Percentiles rank a stretch among this genome's conserved stretches.
Conservation (phyloP, 2,888 invertebrate species). For the Drosophila kuntzei region DNA sequence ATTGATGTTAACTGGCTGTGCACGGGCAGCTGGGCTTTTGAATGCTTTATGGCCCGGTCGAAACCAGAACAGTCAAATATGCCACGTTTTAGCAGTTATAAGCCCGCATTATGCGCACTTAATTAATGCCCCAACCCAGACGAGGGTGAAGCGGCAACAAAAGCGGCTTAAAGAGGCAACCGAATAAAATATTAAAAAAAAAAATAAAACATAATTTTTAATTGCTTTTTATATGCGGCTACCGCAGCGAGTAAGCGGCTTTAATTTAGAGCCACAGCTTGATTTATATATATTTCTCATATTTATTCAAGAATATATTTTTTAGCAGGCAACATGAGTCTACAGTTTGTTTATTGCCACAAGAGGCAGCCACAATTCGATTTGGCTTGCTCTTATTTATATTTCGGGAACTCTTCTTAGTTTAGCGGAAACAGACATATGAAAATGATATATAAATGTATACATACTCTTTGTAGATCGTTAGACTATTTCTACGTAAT, state of each 20-base stretch:
- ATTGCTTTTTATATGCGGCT: conserved; percentile 68
- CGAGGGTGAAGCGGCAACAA: conserved; percentile 51
- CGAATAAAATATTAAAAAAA: conserved; percentile 38
- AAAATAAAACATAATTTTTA: conserved; percentile 73
- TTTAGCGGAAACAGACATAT: conserved; percentile 13
- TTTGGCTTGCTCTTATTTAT: conserved; percentile 8
- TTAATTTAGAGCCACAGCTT: conserved; percentile 30
- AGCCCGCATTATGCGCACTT: conserved; percentile 82
- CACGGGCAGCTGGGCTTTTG: conserved; percentile 19
- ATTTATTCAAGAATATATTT: conserved; percentile 24
- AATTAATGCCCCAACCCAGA: conserved; percentile 63
- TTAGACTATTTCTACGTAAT: not conserved
- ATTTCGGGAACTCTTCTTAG: conserved; percentile 7
- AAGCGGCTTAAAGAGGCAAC: conserved; percentile 57
- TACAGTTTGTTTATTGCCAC: conserved; percentile 32
- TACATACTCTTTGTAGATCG: not conserved
- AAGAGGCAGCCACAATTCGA: conserved; percentile 14
- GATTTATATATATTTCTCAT: conserved; percentile 28
- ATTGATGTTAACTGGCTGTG: conserved; percentile 33
- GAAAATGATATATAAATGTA: not conserved
- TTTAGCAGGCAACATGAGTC: conserved; percentile 44
- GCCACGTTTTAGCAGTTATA: conserved; percentile 78
- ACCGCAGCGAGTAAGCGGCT: conserved; percentile 58
- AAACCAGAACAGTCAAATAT: conserved; percentile 57
- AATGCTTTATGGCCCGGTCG: conserved; percentile 48